Percentiles rank a stretch among this genome's conserved stretches.
These are phyloP conservation scores for Lontra canadensis DNA, from an alignment of 2,113 vertebrate species.

Conservation along the genomic window DNA sequence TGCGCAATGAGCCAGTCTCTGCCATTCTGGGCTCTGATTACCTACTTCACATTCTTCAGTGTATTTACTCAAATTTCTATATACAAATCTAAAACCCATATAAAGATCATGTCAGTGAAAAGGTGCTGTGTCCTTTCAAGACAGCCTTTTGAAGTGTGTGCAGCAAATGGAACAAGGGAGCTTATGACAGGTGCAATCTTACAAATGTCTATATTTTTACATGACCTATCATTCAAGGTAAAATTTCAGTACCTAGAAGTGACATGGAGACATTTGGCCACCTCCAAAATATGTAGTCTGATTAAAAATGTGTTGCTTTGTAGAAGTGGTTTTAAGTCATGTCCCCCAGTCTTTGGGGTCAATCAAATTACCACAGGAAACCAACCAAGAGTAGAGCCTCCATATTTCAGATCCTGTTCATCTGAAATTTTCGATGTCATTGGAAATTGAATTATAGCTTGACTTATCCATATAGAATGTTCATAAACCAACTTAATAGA, in stretches of 20 bases:
- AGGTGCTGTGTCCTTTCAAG: background rate
- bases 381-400: background rate
- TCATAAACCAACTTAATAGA: background rate
- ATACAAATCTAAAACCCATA: background rate
- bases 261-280: background rate
- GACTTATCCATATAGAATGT: background rate
- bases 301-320: conserved; percentile 22
- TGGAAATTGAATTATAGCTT: background rate
- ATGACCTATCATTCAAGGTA: background rate
- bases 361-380: background rate
- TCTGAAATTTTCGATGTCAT: background rate
- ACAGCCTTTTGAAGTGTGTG: background rate
- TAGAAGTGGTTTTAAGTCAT: background rate
- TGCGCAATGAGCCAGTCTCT: background rate
- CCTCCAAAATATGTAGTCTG: background rate
- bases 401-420: background rate
- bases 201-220: background rate
- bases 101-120: background rate
- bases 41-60: background rate
- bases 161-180: background rate
- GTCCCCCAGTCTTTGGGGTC: background rate
- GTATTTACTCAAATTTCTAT: background rate
- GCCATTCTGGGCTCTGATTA: background rate
- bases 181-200: background rate
- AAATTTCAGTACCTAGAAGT: background rate